A percentile compares a stretch with the other conserved stretches of the same genome.
These are phyloP conservation scores for Philypnodon macrostomus DNA, from an alignment of 2,797 vertebrate genomes.

Conservation along the genomic window DNA sequence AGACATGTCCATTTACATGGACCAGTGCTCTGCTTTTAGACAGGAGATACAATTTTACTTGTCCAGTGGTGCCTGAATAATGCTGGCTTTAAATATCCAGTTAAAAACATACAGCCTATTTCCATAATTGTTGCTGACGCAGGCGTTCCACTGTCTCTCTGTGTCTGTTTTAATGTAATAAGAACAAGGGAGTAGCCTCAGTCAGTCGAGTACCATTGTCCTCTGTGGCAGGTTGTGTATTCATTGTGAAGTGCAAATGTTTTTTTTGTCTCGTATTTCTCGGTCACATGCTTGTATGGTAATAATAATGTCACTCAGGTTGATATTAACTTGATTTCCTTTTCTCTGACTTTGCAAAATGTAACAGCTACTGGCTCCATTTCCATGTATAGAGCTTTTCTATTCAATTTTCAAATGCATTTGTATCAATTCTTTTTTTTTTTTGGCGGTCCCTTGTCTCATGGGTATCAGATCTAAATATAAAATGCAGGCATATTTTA, in stretches of 20 bases:
- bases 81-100: slow-evolving; percentile 53
- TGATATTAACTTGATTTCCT: slow-evolving; percentile 64
- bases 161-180: slow-evolving; percentile 75
- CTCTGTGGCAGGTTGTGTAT: slow-evolving; percentile 21
- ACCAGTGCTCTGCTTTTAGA: slow-evolving; percentile 43
- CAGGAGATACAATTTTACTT: slow-evolving; percentile 52
- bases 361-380: slow-evolving; percentile 58
- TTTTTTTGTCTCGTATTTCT: slow-evolving; percentile 33
- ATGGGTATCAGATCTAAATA: slow-evolving; percentile 65
- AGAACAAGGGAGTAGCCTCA: slow-evolving; percentile 40
- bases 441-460: slow-evolving; percentile 42
- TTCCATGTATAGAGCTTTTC: slow-evolving; percentile 80
- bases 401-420: slow-evolving; percentile 74
- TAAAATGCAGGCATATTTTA: slow-evolving; percentile 65
- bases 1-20: slow-evolving; percentile 49
- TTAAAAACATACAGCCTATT: slow-evolving; percentile 59
- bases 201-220: slow-evolving; percentile 40
- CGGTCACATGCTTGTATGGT: slow-evolving; percentile 39
- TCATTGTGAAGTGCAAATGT: slow-evolving; percentile 47
- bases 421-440: slow-evolving; percentile 59
- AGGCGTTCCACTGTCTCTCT: slow-evolving; percentile 42
- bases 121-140: slow-evolving; percentile 72
- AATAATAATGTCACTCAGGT: slow-evolving; percentile 59
- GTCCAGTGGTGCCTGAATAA: slow-evolving; percentile 52
- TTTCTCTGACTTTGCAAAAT: slow-evolving; percentile 48